Evolutionary conservation across 1,140 invertebrate species (phyloP).

Genomic region (Megathymus violae): DNA sequence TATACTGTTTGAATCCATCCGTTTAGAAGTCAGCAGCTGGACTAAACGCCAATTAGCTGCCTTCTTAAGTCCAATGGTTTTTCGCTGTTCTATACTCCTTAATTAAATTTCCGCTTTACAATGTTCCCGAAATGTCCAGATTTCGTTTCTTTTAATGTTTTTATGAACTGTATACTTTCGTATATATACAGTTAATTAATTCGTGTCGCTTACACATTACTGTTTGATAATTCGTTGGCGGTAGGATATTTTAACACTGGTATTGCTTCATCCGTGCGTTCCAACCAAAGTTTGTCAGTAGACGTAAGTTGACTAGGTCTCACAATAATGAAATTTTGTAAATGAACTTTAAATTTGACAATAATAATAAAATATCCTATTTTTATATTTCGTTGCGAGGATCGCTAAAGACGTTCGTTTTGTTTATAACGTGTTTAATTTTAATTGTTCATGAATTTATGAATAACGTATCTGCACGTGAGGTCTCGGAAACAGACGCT

Average conservation of each 20-base stretch:
- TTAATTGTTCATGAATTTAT: constrained; percentile 73
- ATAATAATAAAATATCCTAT: constrained; percentile 23
- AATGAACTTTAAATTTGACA: constrained; percentile 66
- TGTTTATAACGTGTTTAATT: constrained; percentile 64
- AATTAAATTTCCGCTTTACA: no score
- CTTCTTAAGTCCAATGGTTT: no score
- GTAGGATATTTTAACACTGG: not conserved
- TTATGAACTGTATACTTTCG: no score
- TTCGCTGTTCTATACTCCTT: no score
- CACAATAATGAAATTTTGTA: constrained; percentile 62
- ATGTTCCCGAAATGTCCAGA: no score
- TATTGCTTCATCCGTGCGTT: constrained; percentile 28
- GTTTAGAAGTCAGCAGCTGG: no score
- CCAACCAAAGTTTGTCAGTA: constrained; percentile 37
- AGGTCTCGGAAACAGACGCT: constrained; percentile 55
- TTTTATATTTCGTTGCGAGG: constrained; percentile 42
- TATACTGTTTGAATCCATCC: no score
- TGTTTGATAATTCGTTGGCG: no score
- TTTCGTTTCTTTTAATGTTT: no score
- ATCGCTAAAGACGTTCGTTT: constrained; percentile 50
- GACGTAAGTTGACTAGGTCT: constrained; percentile 44
- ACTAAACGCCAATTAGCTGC: no score
- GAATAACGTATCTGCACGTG: constrained; percentile 57
- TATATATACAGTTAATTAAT: no score
- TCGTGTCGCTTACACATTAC: no score